A percentile compares a stretch with the other conserved stretches of the same genome.
Conservation (phyloP, 2,797 vertebrate genomes). For the Bovichtus variegatus region DNA sequence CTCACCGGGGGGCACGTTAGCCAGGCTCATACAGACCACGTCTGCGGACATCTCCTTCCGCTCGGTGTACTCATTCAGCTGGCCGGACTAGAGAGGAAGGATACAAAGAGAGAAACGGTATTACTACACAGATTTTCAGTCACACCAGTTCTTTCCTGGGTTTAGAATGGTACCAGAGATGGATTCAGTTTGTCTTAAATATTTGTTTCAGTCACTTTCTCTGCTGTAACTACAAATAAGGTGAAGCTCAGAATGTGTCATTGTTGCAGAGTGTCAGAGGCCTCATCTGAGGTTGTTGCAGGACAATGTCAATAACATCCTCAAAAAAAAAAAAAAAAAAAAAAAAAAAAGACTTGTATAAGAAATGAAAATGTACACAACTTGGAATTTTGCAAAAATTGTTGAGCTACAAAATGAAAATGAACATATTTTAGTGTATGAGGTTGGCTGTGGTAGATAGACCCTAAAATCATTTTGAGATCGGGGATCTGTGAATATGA, state of each 20-base stretch:
- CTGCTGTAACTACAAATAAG: neutral
- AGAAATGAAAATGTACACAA: neutral
- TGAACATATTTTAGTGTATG: neutral
- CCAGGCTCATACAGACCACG: slow-evolving; percentile 98
- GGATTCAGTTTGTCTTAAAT: neutral
- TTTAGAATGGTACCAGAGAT: neutral
- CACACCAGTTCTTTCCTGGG: neutral
- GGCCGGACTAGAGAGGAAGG: slow-evolving; percentile 88
- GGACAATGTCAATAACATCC: neutral
- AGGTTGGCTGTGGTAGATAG: neutral
- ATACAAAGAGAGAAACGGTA: neutral
- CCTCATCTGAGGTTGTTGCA: no score
- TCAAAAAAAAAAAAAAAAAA: neutral
- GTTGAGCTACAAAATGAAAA: neutral
- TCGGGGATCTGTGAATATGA: neutral
- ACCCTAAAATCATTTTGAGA: neutral
- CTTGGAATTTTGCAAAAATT: neutral
- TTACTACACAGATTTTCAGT: neutral
- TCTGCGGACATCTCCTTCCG: slow-evolving; percentile 99
- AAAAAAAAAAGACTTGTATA: neutral
- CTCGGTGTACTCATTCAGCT: slow-evolving; percentile 98
- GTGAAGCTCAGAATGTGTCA: neutral
- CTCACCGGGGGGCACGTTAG: slow-evolving; percentile 96
- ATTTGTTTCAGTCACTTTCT: neutral
- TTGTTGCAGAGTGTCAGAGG: neutral